Evolutionary conservation across 2,113 vertebrate species (phyloP), one percentile per base, ranked within the genome.

Genomic region (Vanacampus margaritifer): DNA sequence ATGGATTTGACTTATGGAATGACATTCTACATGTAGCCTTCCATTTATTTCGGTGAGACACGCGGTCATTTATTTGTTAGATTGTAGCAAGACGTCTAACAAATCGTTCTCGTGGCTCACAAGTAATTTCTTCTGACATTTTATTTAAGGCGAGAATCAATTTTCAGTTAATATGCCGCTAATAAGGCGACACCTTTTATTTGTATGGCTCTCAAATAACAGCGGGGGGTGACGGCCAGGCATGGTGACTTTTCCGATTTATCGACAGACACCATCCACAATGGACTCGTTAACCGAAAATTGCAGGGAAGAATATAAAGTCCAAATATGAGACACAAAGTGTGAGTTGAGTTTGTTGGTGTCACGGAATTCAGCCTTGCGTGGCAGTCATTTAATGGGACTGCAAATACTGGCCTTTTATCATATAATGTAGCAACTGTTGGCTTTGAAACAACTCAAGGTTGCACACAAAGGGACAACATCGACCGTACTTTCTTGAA

Each of bases 101-200:
- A 89, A 84, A 89, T 81, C 79, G 81, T 62, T 78, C 72, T 81
- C 66, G 78, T 51, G 48, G 67, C 86, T 86, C 85, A 83, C 85
- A 84, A 85, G 84, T 81, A 83, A 90, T 91, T 90, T 91, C 80
- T 88, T 76, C 71, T 90, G 88, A 92, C 89, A 89, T 92, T 93
- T 93, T 84, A 90, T 87, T 87, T 85, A 79, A 86, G 85, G 74
- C 73, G 79, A 90, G 89, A 89, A 91, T 90, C 87, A 81, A 89
- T 92, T 84, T 83, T 79, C 72, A 62, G 81, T 85, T 90, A 89
- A 92, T 90, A 86, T 81, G 80, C 36, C 23, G 36, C 79, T 86
- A 90, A 88, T 89, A 89, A 75, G 69, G 78, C 85, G 69, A 74
- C 79, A 73, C 64, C 67, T 86, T 89, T 84, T 76, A 88, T 89